Conservation (phyloP, 2,888 invertebrate genomes). For the Therioaphis trifolii region DNA sequence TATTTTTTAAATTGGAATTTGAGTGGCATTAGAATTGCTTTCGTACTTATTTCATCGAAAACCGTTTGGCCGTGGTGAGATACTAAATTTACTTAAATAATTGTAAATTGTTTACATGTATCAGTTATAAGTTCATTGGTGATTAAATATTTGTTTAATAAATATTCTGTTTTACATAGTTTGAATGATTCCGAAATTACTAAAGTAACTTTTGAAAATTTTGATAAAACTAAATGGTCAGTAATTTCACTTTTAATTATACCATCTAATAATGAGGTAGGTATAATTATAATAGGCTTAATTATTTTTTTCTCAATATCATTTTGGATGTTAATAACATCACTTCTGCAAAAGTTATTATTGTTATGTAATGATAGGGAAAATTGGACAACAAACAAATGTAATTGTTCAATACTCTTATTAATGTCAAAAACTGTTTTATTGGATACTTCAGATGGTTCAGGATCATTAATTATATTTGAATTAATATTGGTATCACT, state of each 20-base stretch:
- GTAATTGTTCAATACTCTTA: conserved; percentile 7
- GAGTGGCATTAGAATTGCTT: not conserved
- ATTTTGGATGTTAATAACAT: not conserved
- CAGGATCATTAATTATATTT: not conserved
- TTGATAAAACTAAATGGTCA: not conserved
- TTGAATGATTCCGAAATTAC: not conserved
- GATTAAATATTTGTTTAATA: not conserved
- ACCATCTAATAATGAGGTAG: not conserved
- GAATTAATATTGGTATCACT: not conserved
- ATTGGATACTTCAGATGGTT: not conserved
- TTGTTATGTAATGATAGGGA: not conserved
- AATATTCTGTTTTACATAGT: not conserved
- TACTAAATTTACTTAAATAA: conserved; percentile 1
- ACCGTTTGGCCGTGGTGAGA: not conserved
- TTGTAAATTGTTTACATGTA: not conserved
- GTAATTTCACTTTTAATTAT: not conserved
- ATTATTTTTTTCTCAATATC: not conserved
- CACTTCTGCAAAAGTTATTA: conserved; percentile 2
- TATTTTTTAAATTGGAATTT: not conserved
- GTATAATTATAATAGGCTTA: too few species aligned
- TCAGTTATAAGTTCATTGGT: not conserved
- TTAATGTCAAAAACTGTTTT: not conserved
- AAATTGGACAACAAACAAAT: not conserved
- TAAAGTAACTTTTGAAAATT: not conserved
- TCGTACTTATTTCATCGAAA: not conserved